Percentiles rank a stretch among this genome's conserved stretches.
phyloP scores from a whole-genome alignment of 2,113 vertebrate species.

The Pomatostomus ruficeps region DNA sequence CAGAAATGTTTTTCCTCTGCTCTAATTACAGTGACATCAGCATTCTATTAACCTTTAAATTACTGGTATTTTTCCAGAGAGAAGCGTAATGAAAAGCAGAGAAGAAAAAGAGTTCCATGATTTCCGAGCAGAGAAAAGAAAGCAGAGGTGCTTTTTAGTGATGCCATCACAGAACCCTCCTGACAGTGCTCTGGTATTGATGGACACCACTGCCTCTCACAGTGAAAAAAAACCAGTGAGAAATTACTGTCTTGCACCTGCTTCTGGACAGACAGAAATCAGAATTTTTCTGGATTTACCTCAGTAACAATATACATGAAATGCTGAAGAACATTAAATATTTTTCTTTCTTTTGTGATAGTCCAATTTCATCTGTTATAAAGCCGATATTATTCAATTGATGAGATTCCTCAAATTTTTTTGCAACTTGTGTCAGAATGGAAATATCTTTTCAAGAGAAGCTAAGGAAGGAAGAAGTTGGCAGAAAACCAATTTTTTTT shows the following conservation, averaged over 20 bases:
- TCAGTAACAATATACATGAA: not conserved
- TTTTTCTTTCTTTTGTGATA: not conserved
- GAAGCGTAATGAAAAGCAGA: conserved; percentile 17
- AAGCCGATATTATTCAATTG: not conserved
- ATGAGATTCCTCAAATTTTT: not conserved
- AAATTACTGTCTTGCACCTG: not conserved
- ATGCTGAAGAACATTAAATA: not conserved
- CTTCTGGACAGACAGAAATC: not conserved
- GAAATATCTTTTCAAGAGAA: not conserved
- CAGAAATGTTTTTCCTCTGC: conserved; percentile 59
- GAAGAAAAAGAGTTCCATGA: not conserved
- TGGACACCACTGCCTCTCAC: not conserved
- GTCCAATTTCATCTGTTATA: not conserved
- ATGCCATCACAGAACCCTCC: not conserved
- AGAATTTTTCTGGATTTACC: not conserved
- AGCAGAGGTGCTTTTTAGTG: not conserved
- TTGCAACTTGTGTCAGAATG: not conserved
- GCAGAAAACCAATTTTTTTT: not conserved
- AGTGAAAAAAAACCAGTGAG: too few species aligned
- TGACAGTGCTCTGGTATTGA: not conserved
- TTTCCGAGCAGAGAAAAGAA: not conserved
- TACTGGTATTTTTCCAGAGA: conserved; percentile 65
- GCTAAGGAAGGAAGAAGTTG: not conserved
- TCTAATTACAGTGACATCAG: conserved; percentile 69
- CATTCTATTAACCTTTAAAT: conserved; percentile 72